Conservation (phyloP, 1,140 invertebrate species). For the Atta colombica region DNA sequence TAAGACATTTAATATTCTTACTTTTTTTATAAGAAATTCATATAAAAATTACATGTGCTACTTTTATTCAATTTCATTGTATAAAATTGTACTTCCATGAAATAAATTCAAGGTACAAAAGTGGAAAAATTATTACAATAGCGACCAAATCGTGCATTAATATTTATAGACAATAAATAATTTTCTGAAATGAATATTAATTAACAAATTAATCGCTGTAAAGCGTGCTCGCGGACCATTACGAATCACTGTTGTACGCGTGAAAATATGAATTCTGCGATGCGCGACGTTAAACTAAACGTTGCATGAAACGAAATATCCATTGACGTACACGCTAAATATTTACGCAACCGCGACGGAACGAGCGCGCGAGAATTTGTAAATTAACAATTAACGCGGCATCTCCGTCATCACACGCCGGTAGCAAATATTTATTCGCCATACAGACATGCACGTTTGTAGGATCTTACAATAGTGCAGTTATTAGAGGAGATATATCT, state of each 20-base stretch:
- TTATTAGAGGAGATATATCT: neutral
- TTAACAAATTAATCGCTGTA: conserved; percentile 48
- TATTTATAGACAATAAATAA: conserved; percentile 13
- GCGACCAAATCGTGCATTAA: conserved; percentile 2
- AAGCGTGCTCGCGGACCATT: conserved; percentile 34
- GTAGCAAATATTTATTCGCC: conserved; percentile 54
- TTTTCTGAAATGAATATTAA: conserved; percentile 50
- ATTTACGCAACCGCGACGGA: conserved; percentile 46
- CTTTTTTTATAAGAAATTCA: neutral
- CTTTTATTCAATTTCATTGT: neutral
- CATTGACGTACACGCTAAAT: conserved; percentile 58
- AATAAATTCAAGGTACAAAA: neutral
- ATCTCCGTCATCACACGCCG: conserved; percentile 27
- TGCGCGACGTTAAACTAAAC: conserved; percentile 47
- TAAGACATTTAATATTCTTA: neutral
- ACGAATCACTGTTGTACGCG: conserved; percentile 31
- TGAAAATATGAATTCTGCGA: conserved; percentile 44
- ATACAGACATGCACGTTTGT: conserved; percentile 1
- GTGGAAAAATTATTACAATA: conserved; percentile 7
- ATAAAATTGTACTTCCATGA: neutral
- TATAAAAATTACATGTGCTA: neutral
- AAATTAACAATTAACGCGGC: conserved; percentile 59
- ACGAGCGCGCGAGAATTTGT: conserved; percentile 62
- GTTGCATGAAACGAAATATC: conserved; percentile 58
- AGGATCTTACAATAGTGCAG: conserved; percentile 14